phyloP scores from a whole-genome alignment of 2,113 vertebrate species.

The Edolisoma coerulescens region DNA sequence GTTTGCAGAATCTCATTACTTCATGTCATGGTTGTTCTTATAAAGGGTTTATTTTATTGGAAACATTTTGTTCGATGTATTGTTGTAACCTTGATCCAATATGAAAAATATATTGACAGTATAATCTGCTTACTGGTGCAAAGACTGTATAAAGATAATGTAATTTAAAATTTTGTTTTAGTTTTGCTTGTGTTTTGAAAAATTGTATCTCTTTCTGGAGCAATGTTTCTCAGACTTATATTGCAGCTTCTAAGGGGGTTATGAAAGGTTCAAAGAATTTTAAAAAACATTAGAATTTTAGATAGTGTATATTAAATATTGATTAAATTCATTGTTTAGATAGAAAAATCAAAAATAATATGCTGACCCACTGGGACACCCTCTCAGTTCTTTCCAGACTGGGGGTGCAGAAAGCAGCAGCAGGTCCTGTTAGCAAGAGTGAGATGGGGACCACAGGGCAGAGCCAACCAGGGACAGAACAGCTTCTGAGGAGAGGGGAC shows the following conservation, averaged over 20 bases:
- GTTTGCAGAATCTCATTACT: neutral
- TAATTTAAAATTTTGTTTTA: neutral
- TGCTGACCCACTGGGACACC: neutral
- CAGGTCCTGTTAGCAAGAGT: neutral
- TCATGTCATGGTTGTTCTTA: neutral
- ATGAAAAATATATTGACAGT: neutral
- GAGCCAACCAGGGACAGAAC: neutral
- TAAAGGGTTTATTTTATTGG: neutral
- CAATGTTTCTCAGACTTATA: conserved; percentile 36
- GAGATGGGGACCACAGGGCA: neutral
- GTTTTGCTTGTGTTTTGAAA: neutral
- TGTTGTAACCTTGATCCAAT: neutral
- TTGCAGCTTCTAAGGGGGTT: neutral
- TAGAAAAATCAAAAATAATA: neutral
- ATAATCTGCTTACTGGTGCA: neutral
- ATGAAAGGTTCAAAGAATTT: neutral
- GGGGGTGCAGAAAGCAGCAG: neutral
- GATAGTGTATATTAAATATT: neutral
- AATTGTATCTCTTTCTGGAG: neutral
- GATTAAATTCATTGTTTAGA: neutral
- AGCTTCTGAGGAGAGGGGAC: neutral
- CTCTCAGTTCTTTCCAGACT: neutral
- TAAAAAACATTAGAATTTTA: neutral
- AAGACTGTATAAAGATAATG: neutral
- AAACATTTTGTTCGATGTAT: neutral